Conservation (phyloP, 2,797 vertebrate genomes). For the Melanotaenia trifasciata region DNA sequence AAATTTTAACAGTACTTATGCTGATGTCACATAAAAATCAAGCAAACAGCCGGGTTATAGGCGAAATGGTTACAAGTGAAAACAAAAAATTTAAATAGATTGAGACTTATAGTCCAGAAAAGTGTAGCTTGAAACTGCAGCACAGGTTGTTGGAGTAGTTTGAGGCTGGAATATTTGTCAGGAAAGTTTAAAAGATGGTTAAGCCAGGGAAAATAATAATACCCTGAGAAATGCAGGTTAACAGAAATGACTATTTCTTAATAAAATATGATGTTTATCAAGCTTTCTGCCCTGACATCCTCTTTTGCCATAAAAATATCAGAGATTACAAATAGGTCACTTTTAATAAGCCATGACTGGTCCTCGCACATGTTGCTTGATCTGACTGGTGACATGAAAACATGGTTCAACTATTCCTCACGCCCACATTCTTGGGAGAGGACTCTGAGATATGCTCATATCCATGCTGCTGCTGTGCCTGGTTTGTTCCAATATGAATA, state of each 20-base stretch:
- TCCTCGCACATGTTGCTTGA: conserved; percentile 11
- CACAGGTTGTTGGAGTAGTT: background rate
- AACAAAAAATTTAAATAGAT: no score
- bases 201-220: background rate
- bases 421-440: conserved; percentile 30
- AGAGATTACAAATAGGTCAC: background rate
- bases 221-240: background rate
- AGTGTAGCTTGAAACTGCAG: background rate
- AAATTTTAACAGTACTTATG: no score
- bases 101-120: no score
- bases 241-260: background rate
- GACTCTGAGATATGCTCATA: conserved; percentile 2
- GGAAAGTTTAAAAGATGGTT: background rate
- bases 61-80: no score
- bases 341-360: background rate
- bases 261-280: background rate
- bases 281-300: background rate
- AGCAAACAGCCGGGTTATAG: no score
- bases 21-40: no score
- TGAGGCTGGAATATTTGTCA: background rate
- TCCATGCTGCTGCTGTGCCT: conserved; percentile 36
- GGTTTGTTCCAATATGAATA: conserved; percentile 34
- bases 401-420: conserved; percentile 33
- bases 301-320: background rate
- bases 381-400: conserved; percentile 37